Evolutionary conservation across 92 coral and sea anemone genomes (phyloP).

Genomic region (Phenganax marumi): DNA sequence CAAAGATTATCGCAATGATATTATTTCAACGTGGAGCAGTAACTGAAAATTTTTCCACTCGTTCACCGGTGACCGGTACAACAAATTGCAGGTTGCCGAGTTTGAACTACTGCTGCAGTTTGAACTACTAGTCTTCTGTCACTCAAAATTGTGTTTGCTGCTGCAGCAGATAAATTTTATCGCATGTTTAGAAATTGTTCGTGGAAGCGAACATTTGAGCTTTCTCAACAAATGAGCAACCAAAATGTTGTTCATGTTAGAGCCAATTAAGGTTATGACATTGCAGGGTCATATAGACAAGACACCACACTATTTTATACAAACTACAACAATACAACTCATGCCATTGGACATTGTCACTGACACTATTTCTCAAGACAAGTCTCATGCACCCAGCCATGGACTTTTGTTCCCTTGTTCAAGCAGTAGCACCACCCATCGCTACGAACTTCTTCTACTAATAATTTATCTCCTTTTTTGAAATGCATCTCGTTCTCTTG

Average conservation of each 20-base stretch:
- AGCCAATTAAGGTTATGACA: too few species aligned
- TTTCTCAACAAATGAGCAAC: too few species aligned
- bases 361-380: neutral
- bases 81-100: too few species aligned
- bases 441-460: neutral
- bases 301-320: neutral
- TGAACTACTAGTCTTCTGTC: too few species aligned
- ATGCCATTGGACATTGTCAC: neutral
- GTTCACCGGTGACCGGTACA: too few species aligned
- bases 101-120: too few species aligned
- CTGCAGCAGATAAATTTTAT: too few species aligned
- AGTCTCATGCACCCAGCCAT: constrained; percentile 15
- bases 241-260: too few species aligned
- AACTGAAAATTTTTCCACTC: too few species aligned
- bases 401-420: neutral
- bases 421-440: constrained; percentile 16
- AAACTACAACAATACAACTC: neutral
- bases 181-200: too few species aligned
- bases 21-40: neutral
- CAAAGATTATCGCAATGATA: neutral
- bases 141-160: too few species aligned
- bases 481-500: constrained; percentile 11
- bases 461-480: constrained; percentile 13
- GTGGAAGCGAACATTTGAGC: too few species aligned
- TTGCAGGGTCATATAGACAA: neutral